phyloP scores from a whole-genome alignment of 2,797 vertebrate genomes.

The Gadopsis bispinosus region DNA sequence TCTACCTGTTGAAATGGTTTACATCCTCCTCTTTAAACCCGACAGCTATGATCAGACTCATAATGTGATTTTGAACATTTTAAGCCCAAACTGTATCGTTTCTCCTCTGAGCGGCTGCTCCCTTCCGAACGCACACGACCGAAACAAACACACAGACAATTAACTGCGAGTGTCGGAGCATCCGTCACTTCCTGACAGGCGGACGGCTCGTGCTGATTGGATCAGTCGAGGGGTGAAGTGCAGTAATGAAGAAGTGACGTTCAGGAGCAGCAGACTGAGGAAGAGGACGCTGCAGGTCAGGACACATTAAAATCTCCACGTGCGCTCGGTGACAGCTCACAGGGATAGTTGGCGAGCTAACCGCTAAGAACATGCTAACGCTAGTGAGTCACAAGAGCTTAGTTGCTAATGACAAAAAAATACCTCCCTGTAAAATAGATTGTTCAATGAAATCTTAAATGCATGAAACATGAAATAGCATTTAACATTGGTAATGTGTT shows the following conservation, averaged over 20 bases:
- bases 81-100: neutral
- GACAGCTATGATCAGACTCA: neutral
- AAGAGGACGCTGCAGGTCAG: neutral
- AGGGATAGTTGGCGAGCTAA: neutral
- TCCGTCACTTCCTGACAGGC: conserved; percentile 44
- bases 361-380: neutral
- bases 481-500: too few species aligned
- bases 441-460: too few species aligned
- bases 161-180: conserved; percentile 19
- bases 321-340: neutral
- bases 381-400: too few species aligned
- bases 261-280: neutral
- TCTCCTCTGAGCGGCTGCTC: neutral
- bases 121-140: neutral
- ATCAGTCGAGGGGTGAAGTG: conserved; percentile 21
- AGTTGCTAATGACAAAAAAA: too few species aligned
- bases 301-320: neutral
- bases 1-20: too few species aligned
- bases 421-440: too few species aligned
- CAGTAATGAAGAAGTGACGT: neutral
- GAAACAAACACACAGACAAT: conserved; percentile 18
- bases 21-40: neutral
- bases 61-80: neutral
- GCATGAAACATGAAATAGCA: too few species aligned
- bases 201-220: conserved; percentile 3